Percentiles rank a stretch among this genome's conserved stretches.
These are phyloP conservation scores for Panopea generosa DNA, from an alignment of 2,888 invertebrate species.

Conservation along the genomic window DNA sequence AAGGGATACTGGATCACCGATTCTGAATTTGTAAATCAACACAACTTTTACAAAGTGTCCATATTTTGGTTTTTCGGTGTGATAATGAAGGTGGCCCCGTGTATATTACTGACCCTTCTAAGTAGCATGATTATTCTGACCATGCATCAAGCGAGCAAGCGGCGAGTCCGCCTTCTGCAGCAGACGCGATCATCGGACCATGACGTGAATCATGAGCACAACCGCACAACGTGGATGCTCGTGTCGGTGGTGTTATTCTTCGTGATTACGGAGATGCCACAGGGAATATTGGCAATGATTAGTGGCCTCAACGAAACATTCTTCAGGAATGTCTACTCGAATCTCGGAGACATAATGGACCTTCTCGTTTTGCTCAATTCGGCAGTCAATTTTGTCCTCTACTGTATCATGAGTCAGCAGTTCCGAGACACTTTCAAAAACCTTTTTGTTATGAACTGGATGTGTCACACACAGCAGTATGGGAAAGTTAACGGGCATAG, in stretches of 20 bases:
- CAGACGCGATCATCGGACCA: constrained; percentile 81
- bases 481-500: constrained; percentile 60
- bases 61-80: constrained; percentile 97
- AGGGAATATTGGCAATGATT: constrained; percentile 90
- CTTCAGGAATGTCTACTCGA: constrained; percentile 87
- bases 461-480: constrained; percentile 43
- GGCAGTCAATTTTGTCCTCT: constrained; percentile 96
- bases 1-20: constrained; percentile 78
- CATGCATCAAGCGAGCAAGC: constrained; percentile 81
- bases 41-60: constrained; percentile 84
- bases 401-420: constrained; percentile 97
- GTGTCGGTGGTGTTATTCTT: constrained; percentile 94
- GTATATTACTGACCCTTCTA: constrained; percentile 92
- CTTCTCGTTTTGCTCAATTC: constrained; percentile 95
- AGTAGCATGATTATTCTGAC: constrained; percentile 84
- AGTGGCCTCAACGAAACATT: constrained; percentile 87
- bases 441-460: constrained; percentile 71
- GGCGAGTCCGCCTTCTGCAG: constrained; percentile 78
- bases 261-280: constrained; percentile 95
- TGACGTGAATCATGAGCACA: constrained; percentile 85
- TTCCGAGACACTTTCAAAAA: constrained; percentile 89
- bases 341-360: constrained; percentile 92
- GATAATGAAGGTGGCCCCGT: constrained; percentile 95
- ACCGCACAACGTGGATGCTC: constrained; percentile 94
- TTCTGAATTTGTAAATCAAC: constrained; percentile 68